Percentiles rank a stretch among this genome's conserved stretches.
These are phyloP conservation scores for Malurus leucopterus DNA, from an alignment of 2,797 vertebrate genomes.

Conservation along the genomic window DNA sequence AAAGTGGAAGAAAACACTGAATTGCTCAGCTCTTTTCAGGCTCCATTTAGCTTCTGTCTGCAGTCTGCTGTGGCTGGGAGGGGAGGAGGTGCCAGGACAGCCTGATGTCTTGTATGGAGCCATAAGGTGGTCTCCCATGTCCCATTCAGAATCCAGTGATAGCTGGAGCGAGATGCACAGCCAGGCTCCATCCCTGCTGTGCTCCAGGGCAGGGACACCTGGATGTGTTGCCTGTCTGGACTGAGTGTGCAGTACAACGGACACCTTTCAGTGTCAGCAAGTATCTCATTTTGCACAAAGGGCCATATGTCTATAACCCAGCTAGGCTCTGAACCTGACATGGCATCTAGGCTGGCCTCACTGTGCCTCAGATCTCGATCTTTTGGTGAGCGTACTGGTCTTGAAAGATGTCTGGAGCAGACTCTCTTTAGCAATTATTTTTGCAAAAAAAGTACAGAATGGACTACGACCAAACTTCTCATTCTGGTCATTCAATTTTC, in stretches of 20 bases:
- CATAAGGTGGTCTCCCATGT: neutral
- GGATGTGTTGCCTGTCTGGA: neutral
- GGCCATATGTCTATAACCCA: neutral
- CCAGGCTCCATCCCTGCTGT: neutral
- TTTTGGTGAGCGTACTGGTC: neutral
- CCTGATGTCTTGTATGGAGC: neutral
- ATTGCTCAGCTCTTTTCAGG: neutral
- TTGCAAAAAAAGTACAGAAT: neutral
- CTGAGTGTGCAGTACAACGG: neutral
- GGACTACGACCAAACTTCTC: neutral
- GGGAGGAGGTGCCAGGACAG: neutral
- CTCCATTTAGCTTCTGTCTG: neutral
- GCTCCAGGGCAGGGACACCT: neutral
- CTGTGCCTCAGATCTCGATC: neutral
- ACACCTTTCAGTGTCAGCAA: neutral
- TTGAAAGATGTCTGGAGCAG: neutral
- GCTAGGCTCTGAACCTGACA: neutral
- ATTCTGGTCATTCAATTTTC: conserved; percentile 30
- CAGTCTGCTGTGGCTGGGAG: neutral
- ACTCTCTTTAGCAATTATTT: neutral
- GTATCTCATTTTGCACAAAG: neutral
- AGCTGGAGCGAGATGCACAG: neutral
- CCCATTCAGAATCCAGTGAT: fast-evolving
- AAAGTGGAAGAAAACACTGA: neutral
- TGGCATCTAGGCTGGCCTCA: neutral